Evolutionary conservation across 2,888 invertebrate species (phyloP).

Genomic region (Dyspetes luteomarginatus): DNA sequence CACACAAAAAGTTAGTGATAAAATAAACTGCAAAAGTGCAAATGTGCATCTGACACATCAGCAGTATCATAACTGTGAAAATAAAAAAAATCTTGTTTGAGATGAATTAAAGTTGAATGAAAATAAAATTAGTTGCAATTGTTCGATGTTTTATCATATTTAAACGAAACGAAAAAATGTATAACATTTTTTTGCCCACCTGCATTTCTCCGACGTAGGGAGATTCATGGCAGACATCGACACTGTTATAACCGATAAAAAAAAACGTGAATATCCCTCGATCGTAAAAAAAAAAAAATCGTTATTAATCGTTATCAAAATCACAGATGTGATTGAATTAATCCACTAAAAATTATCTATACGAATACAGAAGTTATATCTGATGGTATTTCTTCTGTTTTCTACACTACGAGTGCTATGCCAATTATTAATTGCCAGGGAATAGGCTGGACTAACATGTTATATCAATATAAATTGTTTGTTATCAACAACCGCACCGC

Average conservation of each 20-base stretch:
- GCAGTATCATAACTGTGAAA: too few species aligned
- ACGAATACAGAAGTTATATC: neutral
- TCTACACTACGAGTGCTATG: constrained; percentile 17
- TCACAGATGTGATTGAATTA: neutral
- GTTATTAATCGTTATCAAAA: neutral
- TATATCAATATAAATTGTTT: constrained; percentile 27
- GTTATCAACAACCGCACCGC: constrained; percentile 39
- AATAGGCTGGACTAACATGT: neutral
- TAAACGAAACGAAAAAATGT: neutral
- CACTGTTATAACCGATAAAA: constrained; percentile 63
- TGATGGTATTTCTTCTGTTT: neutral
- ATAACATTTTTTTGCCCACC: constrained; percentile 69
- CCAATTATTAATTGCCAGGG: neutral
- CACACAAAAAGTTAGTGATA: neutral
- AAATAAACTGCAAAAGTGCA: neutral
- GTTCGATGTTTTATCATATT: too few species aligned
- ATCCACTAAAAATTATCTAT: neutral
- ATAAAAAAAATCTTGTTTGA: too few species aligned
- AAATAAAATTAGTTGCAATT: neutral
- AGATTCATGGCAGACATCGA: constrained; percentile 77
- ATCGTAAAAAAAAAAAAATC: constrained; percentile 18
- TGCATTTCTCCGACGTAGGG: constrained; percentile 77
- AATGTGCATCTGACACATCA: neutral
- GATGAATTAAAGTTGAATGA: neutral
- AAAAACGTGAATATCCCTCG: neutral